A percentile compares a stretch with the other conserved stretches of the same genome.
Conservation (phyloP, 2,888 invertebrate species). For the Eledona agricola region DNA sequence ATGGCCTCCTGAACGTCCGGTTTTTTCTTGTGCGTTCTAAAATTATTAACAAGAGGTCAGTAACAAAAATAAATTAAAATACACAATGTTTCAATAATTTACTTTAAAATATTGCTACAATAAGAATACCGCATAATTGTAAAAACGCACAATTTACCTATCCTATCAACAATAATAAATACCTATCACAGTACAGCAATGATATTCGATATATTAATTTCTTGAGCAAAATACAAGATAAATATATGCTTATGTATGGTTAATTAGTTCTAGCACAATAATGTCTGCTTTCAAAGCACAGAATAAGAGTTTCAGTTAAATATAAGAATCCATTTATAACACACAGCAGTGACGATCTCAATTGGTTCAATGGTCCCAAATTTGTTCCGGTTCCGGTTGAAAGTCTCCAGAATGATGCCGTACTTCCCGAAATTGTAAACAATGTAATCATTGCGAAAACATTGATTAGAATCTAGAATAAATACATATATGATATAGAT, state of each 20-base stretch:
- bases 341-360: constrained; percentile 5
- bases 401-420: constrained; percentile 3
- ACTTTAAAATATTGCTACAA: too few species aligned
- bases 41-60: too few species aligned
- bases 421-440: constrained; percentile 10
- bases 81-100: too few species aligned
- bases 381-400: not conserved
- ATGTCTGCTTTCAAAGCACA: constrained; percentile 15
- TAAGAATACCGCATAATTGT: too few species aligned
- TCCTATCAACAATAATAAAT: too few species aligned
- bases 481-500: too few species aligned
- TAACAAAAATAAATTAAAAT: too few species aligned
- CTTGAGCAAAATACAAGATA: too few species aligned
- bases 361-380: constrained; percentile 3
- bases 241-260: not conserved
- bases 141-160: too few species aligned
- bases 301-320: constrained; percentile 13
- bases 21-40: too few species aligned
- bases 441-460: constrained; percentile 1
- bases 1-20: too few species aligned
- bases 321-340: constrained; percentile 17
- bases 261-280: not conserved
- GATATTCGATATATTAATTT: not conserved
- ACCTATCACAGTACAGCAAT: too few species aligned
- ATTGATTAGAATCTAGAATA: constrained; percentile 19